Percentiles rank a stretch among this genome's conserved stretches.
Conservation (phyloP, 30 jellyfish, hydroid and myxozoan genomes). For the Pseudorhiza aurosa region DNA sequence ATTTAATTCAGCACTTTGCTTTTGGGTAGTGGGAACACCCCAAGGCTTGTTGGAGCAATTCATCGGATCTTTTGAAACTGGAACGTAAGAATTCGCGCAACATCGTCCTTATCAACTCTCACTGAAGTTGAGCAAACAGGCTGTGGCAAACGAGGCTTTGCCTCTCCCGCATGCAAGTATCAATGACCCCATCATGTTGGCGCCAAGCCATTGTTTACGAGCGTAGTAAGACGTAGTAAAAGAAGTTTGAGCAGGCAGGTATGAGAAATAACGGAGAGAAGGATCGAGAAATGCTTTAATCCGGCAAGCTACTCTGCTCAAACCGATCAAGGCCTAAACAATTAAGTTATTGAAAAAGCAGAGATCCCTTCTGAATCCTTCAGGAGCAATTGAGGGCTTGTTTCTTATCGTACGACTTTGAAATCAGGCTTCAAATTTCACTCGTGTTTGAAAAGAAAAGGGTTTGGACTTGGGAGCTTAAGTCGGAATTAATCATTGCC, state of each 20-base stretch:
- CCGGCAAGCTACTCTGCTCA: background rate
- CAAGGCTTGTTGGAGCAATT: no score
- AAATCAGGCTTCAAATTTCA: slow-evolving; percentile 6
- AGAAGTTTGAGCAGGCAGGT: no score
- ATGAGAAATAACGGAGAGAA: background rate
- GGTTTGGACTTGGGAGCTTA: background rate
- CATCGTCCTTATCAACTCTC: no score
- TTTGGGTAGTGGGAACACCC: no score
- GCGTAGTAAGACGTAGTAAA: background rate
- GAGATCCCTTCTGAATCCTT: slow-evolving; percentile 1
- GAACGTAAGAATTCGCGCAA: no score
- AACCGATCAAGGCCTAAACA: slow-evolving; percentile 11
- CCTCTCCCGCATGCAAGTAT: no score
- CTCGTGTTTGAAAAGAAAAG: background rate
- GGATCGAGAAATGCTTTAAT: background rate
- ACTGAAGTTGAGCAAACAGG: no score
- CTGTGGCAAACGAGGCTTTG: no score
- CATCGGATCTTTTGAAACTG: no score
- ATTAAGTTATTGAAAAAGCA: background rate
- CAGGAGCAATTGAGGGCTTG: background rate
- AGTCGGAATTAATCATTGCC: background rate
- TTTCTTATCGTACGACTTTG: slow-evolving; percentile 2
- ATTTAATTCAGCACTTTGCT: no score
- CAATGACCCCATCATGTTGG: no score
- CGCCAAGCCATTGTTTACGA: background rate